Conservation (phyloP, 2,888 invertebrate species). For the Stictocephala bisonia region DNA sequence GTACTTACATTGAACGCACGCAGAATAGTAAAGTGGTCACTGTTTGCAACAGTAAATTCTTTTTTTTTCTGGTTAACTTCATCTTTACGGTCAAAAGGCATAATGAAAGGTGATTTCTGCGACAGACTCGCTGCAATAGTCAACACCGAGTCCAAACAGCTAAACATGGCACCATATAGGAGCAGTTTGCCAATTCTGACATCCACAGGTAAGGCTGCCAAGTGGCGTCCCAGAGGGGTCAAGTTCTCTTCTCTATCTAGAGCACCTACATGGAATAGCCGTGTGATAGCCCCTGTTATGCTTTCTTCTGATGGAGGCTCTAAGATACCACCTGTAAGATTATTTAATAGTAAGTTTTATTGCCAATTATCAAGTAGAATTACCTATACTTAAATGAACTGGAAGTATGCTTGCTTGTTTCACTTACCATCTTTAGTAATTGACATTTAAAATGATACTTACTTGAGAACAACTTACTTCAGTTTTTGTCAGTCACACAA, state of each 20-base stretch:
- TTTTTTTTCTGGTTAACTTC: slow-evolving; percentile 79
- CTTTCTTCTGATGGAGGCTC: slow-evolving; percentile 79
- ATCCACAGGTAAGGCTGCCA: slow-evolving; percentile 91
- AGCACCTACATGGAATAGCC: slow-evolving; percentile 83
- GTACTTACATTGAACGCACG: slow-evolving; percentile 81
- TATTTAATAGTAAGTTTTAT: too few relatives aligned
- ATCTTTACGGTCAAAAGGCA: slow-evolving; percentile 78
- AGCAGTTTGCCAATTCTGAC: slow-evolving; percentile 93
- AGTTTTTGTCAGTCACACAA: too few relatives aligned
- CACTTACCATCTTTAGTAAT: too few relatives aligned
- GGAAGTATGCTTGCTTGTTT: too few relatives aligned
- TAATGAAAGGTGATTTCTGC: slow-evolving; percentile 81
- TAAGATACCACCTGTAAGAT: slow-evolving; percentile 72
- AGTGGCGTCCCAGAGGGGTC: slow-evolving; percentile 87
- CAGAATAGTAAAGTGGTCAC: slow-evolving; percentile 90
- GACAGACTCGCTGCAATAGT: slow-evolving; percentile 88
- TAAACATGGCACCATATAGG: slow-evolving; percentile 91
- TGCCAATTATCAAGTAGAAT: too few relatives aligned
- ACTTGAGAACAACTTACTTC: too few relatives aligned
- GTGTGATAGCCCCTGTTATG: slow-evolving; percentile 75
- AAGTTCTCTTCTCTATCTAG: slow-evolving; percentile 78
- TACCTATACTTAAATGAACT: too few relatives aligned
- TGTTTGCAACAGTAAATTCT: slow-evolving; percentile 81
- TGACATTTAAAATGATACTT: too few relatives aligned
- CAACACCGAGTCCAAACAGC: slow-evolving; percentile 90